A percentile compares a stretch with the other conserved stretches of the same genome.
Conservation (phyloP, 1,140 invertebrate genomes). For the Brachionus koreanus region DNA sequence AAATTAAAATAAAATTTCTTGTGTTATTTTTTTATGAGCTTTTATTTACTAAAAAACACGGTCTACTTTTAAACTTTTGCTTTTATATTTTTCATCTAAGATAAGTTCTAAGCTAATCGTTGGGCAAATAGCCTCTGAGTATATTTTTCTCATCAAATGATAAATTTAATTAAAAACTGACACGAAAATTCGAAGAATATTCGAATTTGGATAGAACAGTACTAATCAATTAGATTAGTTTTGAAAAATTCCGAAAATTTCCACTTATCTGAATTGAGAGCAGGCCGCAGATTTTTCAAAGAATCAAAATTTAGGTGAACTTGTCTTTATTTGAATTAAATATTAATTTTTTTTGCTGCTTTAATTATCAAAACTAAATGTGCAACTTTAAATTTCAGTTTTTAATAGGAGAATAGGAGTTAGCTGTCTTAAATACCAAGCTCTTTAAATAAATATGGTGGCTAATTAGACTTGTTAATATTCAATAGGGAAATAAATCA, state of each 20-base stretch:
- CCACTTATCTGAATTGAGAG: neutral
- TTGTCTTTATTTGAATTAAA: neutral
- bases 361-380: neutral
- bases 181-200: neutral
- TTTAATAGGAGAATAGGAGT: neutral
- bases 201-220: neutral
- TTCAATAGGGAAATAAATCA: neutral
- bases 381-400: neutral
- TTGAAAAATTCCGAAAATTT: neutral
- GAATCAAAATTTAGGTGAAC: neutral
- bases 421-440: neutral
- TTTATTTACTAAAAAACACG: neutral
- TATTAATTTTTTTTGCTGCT: neutral
- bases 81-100: neutral
- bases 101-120: neutral
- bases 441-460: neutral
- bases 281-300: neutral
- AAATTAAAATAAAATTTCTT: neutral
- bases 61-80: neutral
- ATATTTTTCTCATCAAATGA: neutral
- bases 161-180: slow-evolving; percentile 6
- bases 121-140: neutral
- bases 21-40: neutral
- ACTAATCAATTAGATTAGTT: neutral
- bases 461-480: neutral